Base-by-base conservation (phyloP, 2,113 vertebrate genomes). In the Scytalopus superciliaris region DNA sequence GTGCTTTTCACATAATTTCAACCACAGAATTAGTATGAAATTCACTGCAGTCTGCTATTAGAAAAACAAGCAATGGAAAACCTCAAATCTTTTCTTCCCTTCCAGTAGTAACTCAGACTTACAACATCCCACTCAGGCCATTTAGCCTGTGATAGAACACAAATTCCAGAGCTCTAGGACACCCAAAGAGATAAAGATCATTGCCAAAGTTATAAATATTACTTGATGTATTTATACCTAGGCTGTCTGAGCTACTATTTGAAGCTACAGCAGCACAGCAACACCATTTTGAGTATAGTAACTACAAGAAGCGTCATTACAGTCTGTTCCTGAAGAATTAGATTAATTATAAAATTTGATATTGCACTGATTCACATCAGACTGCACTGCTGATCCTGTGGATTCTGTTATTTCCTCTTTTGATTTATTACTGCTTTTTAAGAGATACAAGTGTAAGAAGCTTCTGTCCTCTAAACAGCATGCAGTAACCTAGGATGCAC, bases 101-200 rank as follows among this genome's bases (percentile, higher is more conserved):
- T 94, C 59, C 83, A 81, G 33, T 72, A 76, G 69, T 81, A 92
- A 78, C 30, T 33, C 69, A 90, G 73, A 75, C 60, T 94, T 89
- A 62, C 11, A 90, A 60, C 56, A 87, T 78, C 47, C 5, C 42
- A 39, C 18, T 86, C 31, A 19, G 69, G 60, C 82, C 35, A 56
- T 91, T 72, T 63, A 67, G 45, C 35, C 80, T 59, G 16, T 44
- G 73, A 81, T 22, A 82, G 80, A 74, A 92, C 90, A 90, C 90
- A 89, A 95, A 91, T 93, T 79, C 89, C 87, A 93, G 53, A 84
- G 74, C 45, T 85, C 60, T 84, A 84, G 74, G 81, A 91, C 45
- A 62, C 90, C 44, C 33, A 56, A 57, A 78, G 72, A 90, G 45
- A 94, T 74, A 73, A 77, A 92, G 68, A 93, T 69, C 69, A 49